Conservation (phyloP, 2,797 vertebrate genomes). For the Eptatretus atami region DNA sequence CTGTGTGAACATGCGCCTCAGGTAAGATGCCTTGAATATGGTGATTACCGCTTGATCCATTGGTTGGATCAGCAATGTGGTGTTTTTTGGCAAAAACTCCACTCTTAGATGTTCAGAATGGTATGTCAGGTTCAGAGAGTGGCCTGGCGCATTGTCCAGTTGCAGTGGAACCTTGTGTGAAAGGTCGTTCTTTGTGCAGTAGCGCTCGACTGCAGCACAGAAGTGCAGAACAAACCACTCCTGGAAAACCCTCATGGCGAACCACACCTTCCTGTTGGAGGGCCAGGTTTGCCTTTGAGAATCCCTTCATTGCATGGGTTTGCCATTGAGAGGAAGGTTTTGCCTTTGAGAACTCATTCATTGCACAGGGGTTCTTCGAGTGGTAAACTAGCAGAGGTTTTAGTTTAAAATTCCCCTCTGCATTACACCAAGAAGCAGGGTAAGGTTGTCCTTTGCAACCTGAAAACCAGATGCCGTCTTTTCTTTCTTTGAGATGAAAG, state of each 20-base stretch:
- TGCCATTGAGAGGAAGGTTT: not conserved
- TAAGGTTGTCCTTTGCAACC: conserved; percentile 3
- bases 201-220: conserved; percentile 1
- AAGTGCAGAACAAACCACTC: conserved; percentile 2
- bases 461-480: conserved; percentile 3
- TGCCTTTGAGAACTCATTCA: conserved; percentile 6
- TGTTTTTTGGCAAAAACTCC: conserved; percentile 4
- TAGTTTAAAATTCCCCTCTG: conserved; percentile 5
- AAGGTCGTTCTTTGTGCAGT: conserved; percentile 5
- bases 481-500: conserved; percentile 5
- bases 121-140: conserved; percentile 3
- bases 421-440: conserved; percentile 7
- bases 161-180: not conserved
- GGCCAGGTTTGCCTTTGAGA: not conserved
- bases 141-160: conserved; percentile 6
- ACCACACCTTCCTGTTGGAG: conserved; percentile 7
- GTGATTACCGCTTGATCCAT: not conserved
- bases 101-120: conserved; percentile 1
- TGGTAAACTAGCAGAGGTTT: conserved; percentile 7
- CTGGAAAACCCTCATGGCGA: not conserved
- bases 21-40: not conserved
- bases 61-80: conserved; percentile 1
- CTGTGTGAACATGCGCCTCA: conserved; percentile 4
- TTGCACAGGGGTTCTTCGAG: conserved; percentile 1
- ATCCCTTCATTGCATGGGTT: too few species aligned